Evolutionary conservation across 2,888 invertebrate genomes (phyloP).

Genomic region (Timema cristinae): DNA sequence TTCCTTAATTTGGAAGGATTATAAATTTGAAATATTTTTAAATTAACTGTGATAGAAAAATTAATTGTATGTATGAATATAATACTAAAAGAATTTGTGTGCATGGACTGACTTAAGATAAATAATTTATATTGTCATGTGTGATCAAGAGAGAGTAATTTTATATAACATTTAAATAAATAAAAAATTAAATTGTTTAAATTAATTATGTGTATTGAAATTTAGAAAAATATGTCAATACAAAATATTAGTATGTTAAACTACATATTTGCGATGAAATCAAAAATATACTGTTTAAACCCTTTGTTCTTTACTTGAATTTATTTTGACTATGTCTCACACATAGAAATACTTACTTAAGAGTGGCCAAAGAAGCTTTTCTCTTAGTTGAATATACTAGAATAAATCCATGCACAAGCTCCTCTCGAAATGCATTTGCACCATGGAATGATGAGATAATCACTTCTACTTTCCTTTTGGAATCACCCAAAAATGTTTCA

Average conservation of each 20-base stretch:
- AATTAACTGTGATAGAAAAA: no score
- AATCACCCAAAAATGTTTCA: conserved; percentile 88
- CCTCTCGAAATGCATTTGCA: conserved; percentile 85
- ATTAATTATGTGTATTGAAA: not conserved
- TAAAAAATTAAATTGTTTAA: not conserved
- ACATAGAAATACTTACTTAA: conserved; percentile 59
- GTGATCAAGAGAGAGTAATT: no score
- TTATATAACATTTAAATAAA: not conserved
- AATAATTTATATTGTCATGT: no score
- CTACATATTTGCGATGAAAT: no score
- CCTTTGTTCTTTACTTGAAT: no score
- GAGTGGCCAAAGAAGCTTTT: conserved; percentile 88
- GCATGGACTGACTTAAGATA: no score
- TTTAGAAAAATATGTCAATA: not conserved
- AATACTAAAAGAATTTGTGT: no score
- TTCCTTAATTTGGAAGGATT: no score
- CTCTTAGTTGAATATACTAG: conserved; percentile 92
- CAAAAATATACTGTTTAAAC: no score
- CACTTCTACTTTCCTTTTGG: conserved; percentile 84
- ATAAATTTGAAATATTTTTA: no score
- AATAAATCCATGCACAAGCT: conserved; percentile 91
- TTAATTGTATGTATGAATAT: no score
- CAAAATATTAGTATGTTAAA: not conserved
- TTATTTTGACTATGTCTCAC: no score
- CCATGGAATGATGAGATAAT: conserved; percentile 93